Evolutionary conservation across 2,797 vertebrate genomes (phyloP), one percentile per base, ranked within the genome.

Genomic region (Semaprochilodus insignis): DNA sequence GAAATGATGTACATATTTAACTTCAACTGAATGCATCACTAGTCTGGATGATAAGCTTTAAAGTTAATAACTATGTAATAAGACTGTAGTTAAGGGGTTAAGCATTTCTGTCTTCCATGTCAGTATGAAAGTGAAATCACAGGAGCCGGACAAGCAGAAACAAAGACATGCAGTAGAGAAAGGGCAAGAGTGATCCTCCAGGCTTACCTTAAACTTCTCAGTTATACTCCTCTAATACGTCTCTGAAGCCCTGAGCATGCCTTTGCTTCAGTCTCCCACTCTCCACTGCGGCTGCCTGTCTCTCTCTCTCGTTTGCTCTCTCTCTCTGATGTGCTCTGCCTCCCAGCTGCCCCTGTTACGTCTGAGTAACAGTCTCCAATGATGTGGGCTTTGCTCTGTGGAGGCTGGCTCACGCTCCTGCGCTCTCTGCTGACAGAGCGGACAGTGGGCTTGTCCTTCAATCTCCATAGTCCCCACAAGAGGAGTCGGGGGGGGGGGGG

Each of bases 181-280:
- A 27, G 52, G 17, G 71, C 6, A 16, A 2, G 31, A 25, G 77
- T 21, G 10, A 13, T 51, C 62, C 36, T 17, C 23, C 65, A 59
- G 52, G 77, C 93, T 92, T 92, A 94, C 93, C 94, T 95, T 92
- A 76, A 89, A 80, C 70, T 74, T 54, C 21, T 66, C 57, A 71
- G 36, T 74, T 55, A 67, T 78, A 73, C 63, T 59, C 66, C 81
- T 82, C 21, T 80, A 31, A 19, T 63, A 63, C 16, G 60, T 23
- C 27, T 67, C 85, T 88, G 70, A 77, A 83, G 90, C 57, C 81
- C 44, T 60, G 74, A 81, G 79, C 69, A 55, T 90, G 83, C 90
- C 86, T 62, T 63, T 81, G 79, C 27, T n/a, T 80, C 36, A 34
- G 71, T 0, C 4, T 1, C 3, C 81, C 55, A 81, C 48, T 51